A percentile compares a stretch with the other conserved stretches of the same genome.
phyloP scores from a whole-genome alignment of 2,888 invertebrate species.

The Coremacera marginata region DNA sequence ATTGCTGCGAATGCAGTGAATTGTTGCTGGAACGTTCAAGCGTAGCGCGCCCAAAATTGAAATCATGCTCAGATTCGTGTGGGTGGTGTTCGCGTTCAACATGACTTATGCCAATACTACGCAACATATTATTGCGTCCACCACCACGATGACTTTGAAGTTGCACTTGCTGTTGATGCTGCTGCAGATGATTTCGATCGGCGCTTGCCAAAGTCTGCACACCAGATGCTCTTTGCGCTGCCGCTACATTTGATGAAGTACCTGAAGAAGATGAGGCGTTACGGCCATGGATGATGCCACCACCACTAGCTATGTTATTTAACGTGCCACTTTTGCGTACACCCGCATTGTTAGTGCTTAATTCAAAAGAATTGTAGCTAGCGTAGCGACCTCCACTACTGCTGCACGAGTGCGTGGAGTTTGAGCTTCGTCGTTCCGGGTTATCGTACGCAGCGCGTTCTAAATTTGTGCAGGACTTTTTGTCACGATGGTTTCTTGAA shows the following conservation, averaged over 20 bases:
- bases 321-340: slow-evolving; percentile 68
- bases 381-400: slow-evolving; percentile 55
- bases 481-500: slow-evolving; percentile 48
- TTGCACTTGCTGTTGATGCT: slow-evolving; percentile 37
- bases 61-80: slow-evolving; percentile 35
- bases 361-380: slow-evolving; percentile 66
- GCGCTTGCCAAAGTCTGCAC: slow-evolving; percentile 47
- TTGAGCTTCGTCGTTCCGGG: slow-evolving; percentile 65
- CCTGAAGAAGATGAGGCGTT: slow-evolving; percentile 46
- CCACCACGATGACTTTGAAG: slow-evolving; percentile 34
- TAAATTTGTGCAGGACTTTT: slow-evolving; percentile 50
- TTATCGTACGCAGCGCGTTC: slow-evolving; percentile 62
- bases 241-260: slow-evolving; percentile 45
- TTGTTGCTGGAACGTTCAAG: slow-evolving; percentile 52
- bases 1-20: slow-evolving; percentile 48
- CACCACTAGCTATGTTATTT: slow-evolving; percentile 57
- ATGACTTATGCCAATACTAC: slow-evolving; percentile 42
- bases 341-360: slow-evolving; percentile 55
- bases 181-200: slow-evolving; percentile 45
- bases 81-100: slow-evolving; percentile 41
- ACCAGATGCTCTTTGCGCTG: slow-evolving; percentile 49
- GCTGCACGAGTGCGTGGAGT: slow-evolving; percentile 65
- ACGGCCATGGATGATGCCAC: slow-evolving; percentile 19
- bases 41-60: slow-evolving; percentile 40
- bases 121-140: slow-evolving; percentile 22